phyloP scores from a whole-genome alignment of 2,888 invertebrate genomes.

The Drosophila siamana region DNA sequence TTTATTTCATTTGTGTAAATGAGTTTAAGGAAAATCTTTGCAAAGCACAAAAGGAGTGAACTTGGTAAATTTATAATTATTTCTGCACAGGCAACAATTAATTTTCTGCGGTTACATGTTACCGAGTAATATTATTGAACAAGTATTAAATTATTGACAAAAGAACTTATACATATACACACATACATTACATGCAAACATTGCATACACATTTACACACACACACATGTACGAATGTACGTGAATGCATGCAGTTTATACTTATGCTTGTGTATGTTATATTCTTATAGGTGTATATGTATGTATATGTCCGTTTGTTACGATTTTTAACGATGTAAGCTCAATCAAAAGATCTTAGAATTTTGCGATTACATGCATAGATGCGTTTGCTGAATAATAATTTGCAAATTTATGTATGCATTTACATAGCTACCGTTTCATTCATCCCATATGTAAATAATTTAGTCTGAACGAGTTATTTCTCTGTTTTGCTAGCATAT shows the following conservation, averaged over 20 bases:
- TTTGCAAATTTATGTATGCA: conserved; percentile 7
- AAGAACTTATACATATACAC: conserved; percentile 23
- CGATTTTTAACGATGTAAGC: conserved; percentile 7
- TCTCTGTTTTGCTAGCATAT: neutral
- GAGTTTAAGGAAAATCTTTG: too few relatives aligned
- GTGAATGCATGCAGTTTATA: neutral
- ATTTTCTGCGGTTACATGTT: neutral
- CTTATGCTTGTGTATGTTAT: conserved; percentile 2
- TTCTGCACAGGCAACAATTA: neutral
- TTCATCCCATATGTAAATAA: conserved; percentile 31
- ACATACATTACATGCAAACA: conserved; percentile 18
- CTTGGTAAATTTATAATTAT: neutral
- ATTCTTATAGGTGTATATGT: neutral
- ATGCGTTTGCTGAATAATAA: neutral
- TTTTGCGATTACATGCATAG: neutral
- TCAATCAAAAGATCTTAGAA: conserved; percentile 5
- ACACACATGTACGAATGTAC: neutral
- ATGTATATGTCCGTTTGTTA: conserved; percentile 10
- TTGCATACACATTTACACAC: neutral
- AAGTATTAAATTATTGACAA: conserved; percentile 18
- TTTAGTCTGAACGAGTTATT: conserved; percentile 44
- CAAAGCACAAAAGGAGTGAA: too few relatives aligned
- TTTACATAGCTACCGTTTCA: conserved; percentile 4
- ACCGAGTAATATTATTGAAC: conserved; percentile 13
- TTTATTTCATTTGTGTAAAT: too few relatives aligned